These are phyloP conservation scores for Sporophila hypoxantha DNA, from an alignment of 2,113 vertebrate species.

Conservation along the genomic window DNA sequence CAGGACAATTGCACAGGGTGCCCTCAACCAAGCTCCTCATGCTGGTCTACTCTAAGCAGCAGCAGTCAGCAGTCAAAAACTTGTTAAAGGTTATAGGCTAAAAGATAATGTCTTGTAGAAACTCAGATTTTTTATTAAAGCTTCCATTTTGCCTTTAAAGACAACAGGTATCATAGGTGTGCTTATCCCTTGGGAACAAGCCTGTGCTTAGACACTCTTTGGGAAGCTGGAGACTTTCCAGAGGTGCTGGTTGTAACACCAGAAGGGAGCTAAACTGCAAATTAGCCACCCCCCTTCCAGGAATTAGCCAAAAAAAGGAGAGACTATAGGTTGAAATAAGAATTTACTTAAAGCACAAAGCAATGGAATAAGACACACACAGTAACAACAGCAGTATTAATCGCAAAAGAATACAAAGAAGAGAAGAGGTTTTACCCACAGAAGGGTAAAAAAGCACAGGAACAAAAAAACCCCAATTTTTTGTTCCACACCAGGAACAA, in stretches of 20 bases:
- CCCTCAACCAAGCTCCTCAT: not conserved
- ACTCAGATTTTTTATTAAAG: not conserved
- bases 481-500: not conserved
- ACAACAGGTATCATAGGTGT: not conserved
- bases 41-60: not conserved
- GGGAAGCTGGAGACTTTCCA: not conserved
- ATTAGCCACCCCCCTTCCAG: accelerated
- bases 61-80: not conserved
- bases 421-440: not conserved
- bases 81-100: not conserved
- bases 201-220: not conserved
- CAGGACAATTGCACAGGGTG: not conserved
- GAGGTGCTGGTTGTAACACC: not conserved
- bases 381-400: not conserved
- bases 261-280: not conserved
- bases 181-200: not conserved
- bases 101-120: not conserved
- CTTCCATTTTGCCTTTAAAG: not conserved
- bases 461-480: too few relatives aligned
- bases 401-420: not conserved
- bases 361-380: not conserved
- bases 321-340: not conserved
- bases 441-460: too few relatives aligned
- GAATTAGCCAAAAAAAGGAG: not conserved
- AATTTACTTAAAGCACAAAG: not conserved